Evolutionary conservation across 1,140 invertebrate species (phyloP), one percentile per base, ranked within the genome.

Genomic region (Pseudoatta argentina): DNA sequence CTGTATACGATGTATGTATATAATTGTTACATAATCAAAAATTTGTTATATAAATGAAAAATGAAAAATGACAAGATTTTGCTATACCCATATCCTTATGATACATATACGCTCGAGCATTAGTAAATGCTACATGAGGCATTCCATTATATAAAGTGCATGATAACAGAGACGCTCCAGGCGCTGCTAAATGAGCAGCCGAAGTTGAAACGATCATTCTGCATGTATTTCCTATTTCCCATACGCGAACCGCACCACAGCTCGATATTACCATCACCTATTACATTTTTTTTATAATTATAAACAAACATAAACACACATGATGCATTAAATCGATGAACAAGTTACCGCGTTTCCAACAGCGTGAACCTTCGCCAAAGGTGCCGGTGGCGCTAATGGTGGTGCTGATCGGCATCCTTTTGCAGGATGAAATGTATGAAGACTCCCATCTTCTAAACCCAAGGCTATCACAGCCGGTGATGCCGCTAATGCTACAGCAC

Each of bases 361-460:
- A 18, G 94, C 94, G 66, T 94, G 92, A 67, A 95, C 78, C 81
- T 94, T 94, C 1, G 96, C 95, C 0, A 96, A 95, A 27, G 95
- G 95, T 0, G 97, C 96, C 48, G 96, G 95, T 1, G 98, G 94
- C 0, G 97, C 96, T 21, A 97, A 91, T 2, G 97, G 96, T 1
- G 97, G 97, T 67, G 96, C 93, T 2, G 96, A 93, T 75, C 96
- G 95, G 8, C 95, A 93, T 16, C 96, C 97, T 87, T 95, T 96
- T 0, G 91, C 91, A 4, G 95, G 95, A 86, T 96, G 95, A 86
- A 97, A 96, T 16, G 96, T 95, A 92, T 97, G 96, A 81, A 98
- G 94, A 69, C 96, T 96, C 30, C 96, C 96, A 93, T 98, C 97
- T 72, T 96, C 96, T 92, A 97, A 97, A 48, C 96, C 95, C 66